phyloP scores from a whole-genome alignment of 2,888 invertebrate species.

The Eudemis profundana region DNA sequence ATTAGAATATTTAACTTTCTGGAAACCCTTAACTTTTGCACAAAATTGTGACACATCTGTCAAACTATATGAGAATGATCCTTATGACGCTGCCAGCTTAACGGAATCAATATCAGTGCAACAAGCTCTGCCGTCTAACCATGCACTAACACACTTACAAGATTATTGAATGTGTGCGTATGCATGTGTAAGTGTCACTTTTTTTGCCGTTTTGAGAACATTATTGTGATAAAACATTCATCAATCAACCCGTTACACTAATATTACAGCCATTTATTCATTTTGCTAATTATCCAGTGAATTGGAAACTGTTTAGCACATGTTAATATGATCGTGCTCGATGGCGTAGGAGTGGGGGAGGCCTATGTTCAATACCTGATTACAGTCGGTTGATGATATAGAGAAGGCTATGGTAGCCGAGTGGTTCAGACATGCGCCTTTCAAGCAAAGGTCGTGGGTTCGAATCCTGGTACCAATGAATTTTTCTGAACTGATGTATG shows the following conservation, averaged over 20 bases:
- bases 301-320: conserved; percentile 12
- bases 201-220: conserved; percentile 18
- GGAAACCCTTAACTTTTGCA: too few species aligned
- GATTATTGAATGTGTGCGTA: conserved; percentile 1
- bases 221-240: conserved; percentile 25
- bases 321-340: too few species aligned
- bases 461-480: too few species aligned
- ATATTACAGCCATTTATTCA: conserved; percentile 10
- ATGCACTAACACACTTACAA: background rate
- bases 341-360: too few species aligned
- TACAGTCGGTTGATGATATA: too few species aligned
- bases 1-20: too few species aligned
- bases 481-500: too few species aligned
- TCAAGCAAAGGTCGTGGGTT: too few species aligned
- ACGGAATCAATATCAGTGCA: conserved; percentile 17
- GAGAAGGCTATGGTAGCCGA: too few species aligned
- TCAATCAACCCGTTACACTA: conserved; percentile 26
- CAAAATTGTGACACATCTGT: too few species aligned
- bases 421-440: too few species aligned
- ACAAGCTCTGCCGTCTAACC: background rate
- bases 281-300: conserved; percentile 16
- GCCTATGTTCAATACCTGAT: too few species aligned
- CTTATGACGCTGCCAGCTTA: background rate
- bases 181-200: conserved; percentile 27
- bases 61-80: background rate